Evolutionary conservation across 2,888 invertebrate species (phyloP).

Genomic region (Bedellia somnulentella): DNA sequence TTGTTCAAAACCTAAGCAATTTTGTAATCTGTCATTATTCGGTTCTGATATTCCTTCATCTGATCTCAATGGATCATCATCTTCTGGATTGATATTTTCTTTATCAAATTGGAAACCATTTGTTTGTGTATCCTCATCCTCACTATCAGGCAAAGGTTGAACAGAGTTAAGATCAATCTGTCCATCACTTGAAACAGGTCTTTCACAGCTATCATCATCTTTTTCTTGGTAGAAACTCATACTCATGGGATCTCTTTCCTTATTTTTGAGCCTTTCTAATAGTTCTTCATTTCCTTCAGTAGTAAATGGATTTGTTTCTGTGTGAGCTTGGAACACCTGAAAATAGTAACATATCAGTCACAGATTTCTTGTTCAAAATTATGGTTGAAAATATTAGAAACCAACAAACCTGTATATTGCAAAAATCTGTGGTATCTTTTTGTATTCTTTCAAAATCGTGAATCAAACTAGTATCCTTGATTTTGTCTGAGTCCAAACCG

Average conservation of each 20-base stretch:
- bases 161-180: slow-evolving; percentile 64
- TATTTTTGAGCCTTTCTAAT: slow-evolving; percentile 53
- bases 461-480: slow-evolving; percentile 38
- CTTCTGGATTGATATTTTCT: slow-evolving; percentile 34
- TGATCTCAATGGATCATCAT: slow-evolving; percentile 17
- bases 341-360: slow-evolving; percentile 1
- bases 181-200: slow-evolving; percentile 26
- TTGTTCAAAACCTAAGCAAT: slow-evolving; percentile 20
- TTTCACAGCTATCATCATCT: slow-evolving; percentile 54
- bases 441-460: slow-evolving; percentile 66
- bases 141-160: slow-evolving; percentile 55
- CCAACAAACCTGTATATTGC: slow-evolving; percentile 47
- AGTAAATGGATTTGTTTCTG: slow-evolving; percentile 49
- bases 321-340: slow-evolving; percentile 47
- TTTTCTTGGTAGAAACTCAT: slow-evolving; percentile 68
- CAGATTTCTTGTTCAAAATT: neutral
- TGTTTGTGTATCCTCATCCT: slow-evolving; percentile 40
- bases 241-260: slow-evolving; percentile 66
- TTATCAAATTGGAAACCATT: slow-evolving; percentile 21
- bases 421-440: slow-evolving; percentile 59
- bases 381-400: neutral
- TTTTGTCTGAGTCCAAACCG: slow-evolving; percentile 34
- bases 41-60: slow-evolving; percentile 30
- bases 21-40: slow-evolving; percentile 32
- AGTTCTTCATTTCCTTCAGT: slow-evolving; percentile 44